Evolutionary conservation across 2,113 vertebrate species (phyloP).

Genomic region (Cyphomyrus plagiostoma): DNA sequence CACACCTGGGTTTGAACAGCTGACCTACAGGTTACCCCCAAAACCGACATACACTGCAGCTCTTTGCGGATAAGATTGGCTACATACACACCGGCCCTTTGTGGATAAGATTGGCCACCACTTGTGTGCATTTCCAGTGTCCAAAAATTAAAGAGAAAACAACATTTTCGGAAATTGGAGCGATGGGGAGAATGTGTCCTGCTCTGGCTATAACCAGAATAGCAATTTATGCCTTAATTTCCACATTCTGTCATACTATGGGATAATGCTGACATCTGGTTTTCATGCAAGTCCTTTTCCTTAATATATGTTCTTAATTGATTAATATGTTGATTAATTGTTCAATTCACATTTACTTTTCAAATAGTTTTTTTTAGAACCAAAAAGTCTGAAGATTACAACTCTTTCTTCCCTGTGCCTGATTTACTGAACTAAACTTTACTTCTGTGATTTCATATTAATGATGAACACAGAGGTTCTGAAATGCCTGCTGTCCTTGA

Average conservation of each 20-base stretch:
- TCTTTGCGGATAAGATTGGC: too few relatives aligned
- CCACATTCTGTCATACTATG: not conserved
- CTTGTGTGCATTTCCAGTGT: not conserved
- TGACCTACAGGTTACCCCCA: too few relatives aligned
- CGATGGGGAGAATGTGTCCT: not conserved
- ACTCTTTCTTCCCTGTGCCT: not conserved
- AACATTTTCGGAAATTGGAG: not conserved
- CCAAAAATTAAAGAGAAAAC: not conserved
- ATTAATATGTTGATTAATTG: too few relatives aligned
- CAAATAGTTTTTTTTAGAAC: not conserved
- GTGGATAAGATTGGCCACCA: not conserved
- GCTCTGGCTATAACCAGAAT: not conserved
- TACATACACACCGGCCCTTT: too few relatives aligned
- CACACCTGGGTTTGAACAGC: too few relatives aligned
- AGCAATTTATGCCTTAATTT: not conserved
- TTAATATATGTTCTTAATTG: not conserved
- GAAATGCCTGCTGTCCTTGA: not conserved
- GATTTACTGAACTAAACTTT: not conserved
- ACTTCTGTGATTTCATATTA: not conserved
- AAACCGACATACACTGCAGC: too few relatives aligned
- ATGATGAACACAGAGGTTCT: not conserved
- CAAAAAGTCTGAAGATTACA: not conserved
- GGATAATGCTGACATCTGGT: not conserved
- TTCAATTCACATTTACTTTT: not conserved
- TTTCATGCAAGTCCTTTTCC: not conserved